Evolutionary conservation across 2,888 invertebrate genomes (phyloP), one percentile per base, ranked within the genome.

Genomic region (Conchocele bisecta): DNA sequence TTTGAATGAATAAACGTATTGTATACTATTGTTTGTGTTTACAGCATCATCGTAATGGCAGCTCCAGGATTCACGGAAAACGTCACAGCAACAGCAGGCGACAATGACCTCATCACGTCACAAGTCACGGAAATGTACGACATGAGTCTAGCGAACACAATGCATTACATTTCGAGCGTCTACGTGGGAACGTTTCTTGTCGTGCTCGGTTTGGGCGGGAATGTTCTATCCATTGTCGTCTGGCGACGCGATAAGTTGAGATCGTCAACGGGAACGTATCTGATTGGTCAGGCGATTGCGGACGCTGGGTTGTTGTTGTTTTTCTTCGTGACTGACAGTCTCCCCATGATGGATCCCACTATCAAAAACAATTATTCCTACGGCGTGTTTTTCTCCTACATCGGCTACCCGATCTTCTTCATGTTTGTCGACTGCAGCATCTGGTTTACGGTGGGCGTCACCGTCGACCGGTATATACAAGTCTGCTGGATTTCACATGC

Each of bases 381-480:
- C 58, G 86, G 81, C 7, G 69, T 72, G 17, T 82, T 86, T 59
- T 82, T 68, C 67, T 67, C 80, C 35, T 86, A 83, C 70, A 74
- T 84, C 31, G 84, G 83, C 13, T 86, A 79, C 59, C 86, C 86
- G 1, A 51, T 86, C 24, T 84, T 85, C 46, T 86, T 81, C 68
- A 63, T 86, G 54, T 73, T 77, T 7, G 83, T 86, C 17, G 78
- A 85, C 37, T 75, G 77, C 42, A 86, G 86, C 54, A 83, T 88
- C 35, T 88, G 86, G 84, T 75, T 87, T 65, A 88, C 86, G 1
- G 82, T 88, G 7, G 85, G 86, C 6, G 86, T 88, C 26, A 87
- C 88, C 0, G 82, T 86, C 0, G 88, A 88, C 66, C 69, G 88
- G n/a, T 88, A 86, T 65, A 84, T 86, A 7, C 82, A 83, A 60